Evolutionary conservation across 2,113 vertebrate species (phyloP).

Genomic region (Leptosomus discolor): DNA sequence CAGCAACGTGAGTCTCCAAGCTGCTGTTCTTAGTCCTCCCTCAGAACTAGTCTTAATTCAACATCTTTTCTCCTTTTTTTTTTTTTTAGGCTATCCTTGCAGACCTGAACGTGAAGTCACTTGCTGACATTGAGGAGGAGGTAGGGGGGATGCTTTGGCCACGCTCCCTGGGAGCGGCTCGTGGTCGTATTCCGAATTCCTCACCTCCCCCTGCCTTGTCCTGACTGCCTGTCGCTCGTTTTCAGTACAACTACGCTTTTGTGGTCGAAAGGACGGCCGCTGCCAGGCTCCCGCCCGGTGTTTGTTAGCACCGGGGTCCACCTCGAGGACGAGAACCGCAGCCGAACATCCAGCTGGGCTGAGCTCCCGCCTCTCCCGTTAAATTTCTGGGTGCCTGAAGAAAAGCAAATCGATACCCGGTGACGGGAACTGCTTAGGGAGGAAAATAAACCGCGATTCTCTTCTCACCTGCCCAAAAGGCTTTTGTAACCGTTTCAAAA

Average conservation of each 20-base stretch:
- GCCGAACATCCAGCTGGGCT: fast-evolving
- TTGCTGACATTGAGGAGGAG: constrained; percentile 87
- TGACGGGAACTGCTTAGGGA: not conserved
- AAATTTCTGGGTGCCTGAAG: not conserved
- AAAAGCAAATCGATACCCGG: fast-evolving
- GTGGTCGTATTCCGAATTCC: fast-evolving
- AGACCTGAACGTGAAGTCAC: constrained; percentile 83
- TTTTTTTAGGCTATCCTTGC: constrained; percentile 43
- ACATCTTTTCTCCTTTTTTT: not conserved
- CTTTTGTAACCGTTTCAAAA: too few species aligned
- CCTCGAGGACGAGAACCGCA: fast-evolving
- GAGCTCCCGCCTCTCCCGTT: not conserved
- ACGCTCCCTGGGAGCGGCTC: fast-evolving
- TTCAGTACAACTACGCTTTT: constrained; percentile 71
- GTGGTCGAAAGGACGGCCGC: constrained; percentile 72
- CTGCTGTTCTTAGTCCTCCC: not conserved
- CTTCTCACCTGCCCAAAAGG: not conserved
- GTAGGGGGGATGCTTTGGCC: constrained; percentile 37
- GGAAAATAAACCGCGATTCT: not conserved
- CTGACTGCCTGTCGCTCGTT: not conserved
- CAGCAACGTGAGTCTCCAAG: constrained; percentile 57
- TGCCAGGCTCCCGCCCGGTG: constrained; percentile 55
- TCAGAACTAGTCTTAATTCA: fast-evolving
- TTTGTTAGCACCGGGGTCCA: not conserved
- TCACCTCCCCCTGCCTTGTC: fast-evolving